Conservation (phyloP, 2,888 invertebrate species). For the Drosophila villosipedis region DNA sequence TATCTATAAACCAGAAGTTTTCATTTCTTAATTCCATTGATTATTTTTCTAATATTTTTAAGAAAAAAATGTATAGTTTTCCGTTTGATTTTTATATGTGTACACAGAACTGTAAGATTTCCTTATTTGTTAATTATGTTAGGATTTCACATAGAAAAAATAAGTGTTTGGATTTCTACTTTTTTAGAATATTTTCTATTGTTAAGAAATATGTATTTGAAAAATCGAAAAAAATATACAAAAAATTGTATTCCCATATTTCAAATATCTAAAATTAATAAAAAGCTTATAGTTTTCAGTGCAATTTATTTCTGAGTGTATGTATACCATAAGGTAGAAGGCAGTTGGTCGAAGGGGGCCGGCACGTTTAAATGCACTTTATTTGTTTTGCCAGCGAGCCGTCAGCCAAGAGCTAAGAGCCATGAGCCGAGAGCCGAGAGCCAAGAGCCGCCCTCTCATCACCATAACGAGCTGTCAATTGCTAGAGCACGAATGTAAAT, state of each 20-base stretch:
- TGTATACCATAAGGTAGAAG: slow-evolving; percentile 3
- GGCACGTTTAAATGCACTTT: slow-evolving; percentile 69
- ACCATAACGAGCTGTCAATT: slow-evolving; percentile 65
- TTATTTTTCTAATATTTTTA: not conserved
- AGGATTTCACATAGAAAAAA: not conserved
- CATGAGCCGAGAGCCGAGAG: slow-evolving; percentile 11
- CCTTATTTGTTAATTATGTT: not conserved
- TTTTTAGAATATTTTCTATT: not conserved
- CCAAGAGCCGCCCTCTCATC: slow-evolving; percentile 53
- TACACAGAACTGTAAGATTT: not conserved
- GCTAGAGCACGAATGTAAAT: slow-evolving; percentile 58
- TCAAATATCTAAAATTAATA: no score
- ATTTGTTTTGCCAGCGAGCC: slow-evolving; percentile 57
- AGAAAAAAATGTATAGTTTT: not conserved
- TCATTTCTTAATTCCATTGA: not conserved
- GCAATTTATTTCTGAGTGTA: not conserved
- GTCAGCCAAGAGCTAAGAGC: slow-evolving; percentile 18
- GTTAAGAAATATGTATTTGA: not conserved
- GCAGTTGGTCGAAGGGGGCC: slow-evolving; percentile 18
- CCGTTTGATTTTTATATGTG: not conserved
- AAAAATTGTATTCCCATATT: not conserved
- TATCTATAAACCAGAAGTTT: not conserved
- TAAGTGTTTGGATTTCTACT: no score
- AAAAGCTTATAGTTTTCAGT: no score
- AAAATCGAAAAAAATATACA: accelerated